These are phyloP conservation scores for Mylabris phalerata DNA, from an alignment of 1,140 invertebrate genomes.

Conservation along the genomic window DNA sequence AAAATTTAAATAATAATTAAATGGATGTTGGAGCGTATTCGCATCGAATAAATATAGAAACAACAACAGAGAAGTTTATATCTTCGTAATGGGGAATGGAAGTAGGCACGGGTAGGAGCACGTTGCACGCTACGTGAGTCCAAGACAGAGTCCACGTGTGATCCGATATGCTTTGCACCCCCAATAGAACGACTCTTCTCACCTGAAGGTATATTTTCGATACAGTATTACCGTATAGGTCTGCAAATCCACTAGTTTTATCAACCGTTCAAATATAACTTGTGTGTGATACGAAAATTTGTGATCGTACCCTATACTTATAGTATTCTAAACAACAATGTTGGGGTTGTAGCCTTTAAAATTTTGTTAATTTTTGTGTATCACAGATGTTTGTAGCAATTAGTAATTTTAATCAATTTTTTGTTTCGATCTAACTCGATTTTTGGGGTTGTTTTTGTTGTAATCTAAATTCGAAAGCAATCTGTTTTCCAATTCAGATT, in stretches of 20 bases:
- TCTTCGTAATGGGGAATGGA: neutral
- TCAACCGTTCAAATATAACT: no score
- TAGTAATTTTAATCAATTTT: no score
- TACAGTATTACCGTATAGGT: conserved; percentile 9
- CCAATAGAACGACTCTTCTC: conserved; percentile 10
- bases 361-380: neutral
- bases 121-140: conserved; percentile 20
- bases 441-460: no score
- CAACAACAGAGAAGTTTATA: conserved; percentile 4
- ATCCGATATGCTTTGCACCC: conserved; percentile 14
- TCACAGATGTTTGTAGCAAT: no score
- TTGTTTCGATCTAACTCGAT: no score
- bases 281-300: no score
- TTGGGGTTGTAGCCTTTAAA: conserved; percentile 11
- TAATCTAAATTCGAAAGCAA: no score
- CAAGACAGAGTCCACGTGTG: conserved; percentile 15
- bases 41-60: conserved; percentile 6
- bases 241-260: conserved; percentile 3
- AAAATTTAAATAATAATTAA: neutral
- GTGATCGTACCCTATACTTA: no score
- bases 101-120: conserved; percentile 15
- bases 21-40: neutral
- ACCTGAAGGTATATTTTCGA: conserved; percentile 13
- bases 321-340: no score
- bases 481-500: no score